These are phyloP conservation scores for Eidolon dupreanum DNA, from an alignment of 2,797 vertebrate genomes.

Conservation along the genomic window DNA sequence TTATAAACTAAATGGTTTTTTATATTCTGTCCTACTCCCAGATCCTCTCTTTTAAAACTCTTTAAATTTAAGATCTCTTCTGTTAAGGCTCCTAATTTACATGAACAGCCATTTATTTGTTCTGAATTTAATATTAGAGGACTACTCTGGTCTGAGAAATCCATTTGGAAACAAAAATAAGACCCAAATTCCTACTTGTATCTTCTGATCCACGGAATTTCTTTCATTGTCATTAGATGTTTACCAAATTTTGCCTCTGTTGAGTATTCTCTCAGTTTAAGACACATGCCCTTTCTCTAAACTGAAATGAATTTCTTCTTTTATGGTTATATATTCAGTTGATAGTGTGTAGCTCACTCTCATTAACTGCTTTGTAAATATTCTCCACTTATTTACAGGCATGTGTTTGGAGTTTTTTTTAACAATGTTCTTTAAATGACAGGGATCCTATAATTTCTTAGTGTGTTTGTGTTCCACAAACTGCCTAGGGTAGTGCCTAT, in stretches of 20 bases:
- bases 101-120: not conserved
- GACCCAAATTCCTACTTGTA: not conserved
- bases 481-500: not conserved
- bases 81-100: not conserved
- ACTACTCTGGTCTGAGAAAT: not conserved
- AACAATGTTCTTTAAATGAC: not conserved
- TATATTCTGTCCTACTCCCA: not conserved
- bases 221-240: not conserved
- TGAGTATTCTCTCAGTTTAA: conserved; percentile 15
- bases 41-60: not conserved
- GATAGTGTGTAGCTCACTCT: not conserved
- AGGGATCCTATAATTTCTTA: not conserved
- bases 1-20: not conserved
- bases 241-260: not conserved
- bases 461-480: not conserved
- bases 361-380: not conserved
- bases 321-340: not conserved
- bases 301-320: not conserved
- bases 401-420: not conserved
- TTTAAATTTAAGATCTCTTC: not conserved
- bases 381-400: not conserved
- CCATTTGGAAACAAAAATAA: not conserved
- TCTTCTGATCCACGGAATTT: not conserved
- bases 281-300: not conserved
- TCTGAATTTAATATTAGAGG: not conserved